A percentile compares a stretch with the other conserved stretches of the same genome.
Conservation (phyloP, 2,888 invertebrate species). For the Ceriagrion tenellum region DNA sequence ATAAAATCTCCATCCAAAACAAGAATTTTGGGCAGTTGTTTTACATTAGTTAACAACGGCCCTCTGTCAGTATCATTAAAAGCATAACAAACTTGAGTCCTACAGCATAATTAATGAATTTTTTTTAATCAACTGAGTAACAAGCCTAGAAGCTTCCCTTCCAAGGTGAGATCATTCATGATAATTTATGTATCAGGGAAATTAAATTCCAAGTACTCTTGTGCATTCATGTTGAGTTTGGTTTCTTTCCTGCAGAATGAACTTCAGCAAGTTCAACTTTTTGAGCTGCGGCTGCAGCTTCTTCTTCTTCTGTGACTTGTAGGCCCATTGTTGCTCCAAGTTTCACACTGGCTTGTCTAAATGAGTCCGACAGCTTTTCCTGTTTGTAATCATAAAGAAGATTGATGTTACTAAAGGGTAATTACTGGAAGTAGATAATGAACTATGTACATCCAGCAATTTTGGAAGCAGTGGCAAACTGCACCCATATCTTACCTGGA, state of each 20-base stretch:
- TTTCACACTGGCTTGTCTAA: slow-evolving; percentile 90
- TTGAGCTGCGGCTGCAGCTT: slow-evolving; percentile 75
- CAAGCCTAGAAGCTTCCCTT: slow-evolving; percentile 30
- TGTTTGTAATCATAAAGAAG: slow-evolving; percentile 71
- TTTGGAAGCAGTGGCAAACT: background rate
- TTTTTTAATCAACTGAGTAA: background rate
- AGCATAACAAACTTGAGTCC: background rate
- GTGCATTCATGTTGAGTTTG: slow-evolving; percentile 10
- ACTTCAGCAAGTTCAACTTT: slow-evolving; percentile 71
- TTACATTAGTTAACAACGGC: background rate
- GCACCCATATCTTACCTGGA: slow-evolving; percentile 86
- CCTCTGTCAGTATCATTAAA: background rate
- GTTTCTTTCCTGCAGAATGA: slow-evolving; percentile 69
- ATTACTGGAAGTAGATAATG: background rate
- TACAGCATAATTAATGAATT: background rate
- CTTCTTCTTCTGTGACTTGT: slow-evolving; percentile 86
- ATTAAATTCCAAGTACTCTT: background rate
- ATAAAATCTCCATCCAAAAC: background rate
- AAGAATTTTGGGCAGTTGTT: background rate
- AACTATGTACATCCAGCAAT: background rate
- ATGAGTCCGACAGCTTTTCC: slow-evolving; percentile 86
- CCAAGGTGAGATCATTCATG: slow-evolving; percentile 58
- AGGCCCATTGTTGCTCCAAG: slow-evolving; percentile 91
- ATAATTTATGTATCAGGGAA: slow-evolving; percentile 6
- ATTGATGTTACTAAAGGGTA: background rate